phyloP scores from a whole-genome alignment of 2,797 vertebrate species.

The Cirrhinus mrigala region DNA sequence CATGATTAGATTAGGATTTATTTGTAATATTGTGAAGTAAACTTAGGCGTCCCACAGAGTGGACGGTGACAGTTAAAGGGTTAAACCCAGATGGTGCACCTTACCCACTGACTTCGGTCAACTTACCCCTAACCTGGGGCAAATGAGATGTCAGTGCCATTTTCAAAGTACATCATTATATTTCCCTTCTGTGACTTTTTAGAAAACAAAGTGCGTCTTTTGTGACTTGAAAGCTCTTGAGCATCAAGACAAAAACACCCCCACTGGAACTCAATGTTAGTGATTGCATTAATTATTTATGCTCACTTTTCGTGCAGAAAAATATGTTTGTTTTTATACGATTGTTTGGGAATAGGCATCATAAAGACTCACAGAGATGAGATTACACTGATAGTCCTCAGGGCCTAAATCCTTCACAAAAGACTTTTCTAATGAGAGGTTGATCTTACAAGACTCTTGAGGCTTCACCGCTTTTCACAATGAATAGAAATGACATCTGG shows the following conservation, averaged over 20 bases:
- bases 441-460: neutral
- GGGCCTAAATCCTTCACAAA: neutral
- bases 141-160: neutral
- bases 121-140: too few species aligned
- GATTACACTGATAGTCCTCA: neutral
- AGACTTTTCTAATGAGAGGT: neutral
- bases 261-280: slow-evolving; percentile 16
- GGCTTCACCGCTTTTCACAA: neutral
- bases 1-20: too few species aligned
- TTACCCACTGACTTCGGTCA: too few species aligned
- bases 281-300: slow-evolving; percentile 47
- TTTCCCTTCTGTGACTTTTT: slow-evolving; percentile 10
- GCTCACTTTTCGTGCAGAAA: neutral
- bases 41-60: too few species aligned
- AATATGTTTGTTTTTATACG: slow-evolving; percentile 22
- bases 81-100: too few species aligned
- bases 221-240: neutral
- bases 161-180: neutral
- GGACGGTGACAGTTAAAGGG: too few species aligned
- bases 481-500: neutral
- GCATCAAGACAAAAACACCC: neutral
- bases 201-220: slow-evolving; percentile 20
- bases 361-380: slow-evolving; percentile 14
- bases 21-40: too few species aligned
- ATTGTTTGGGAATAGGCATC: slow-evolving; percentile 25